phyloP scores from a whole-genome alignment of 2,113 vertebrate species.

The Ctenomys sociabilis region DNA sequence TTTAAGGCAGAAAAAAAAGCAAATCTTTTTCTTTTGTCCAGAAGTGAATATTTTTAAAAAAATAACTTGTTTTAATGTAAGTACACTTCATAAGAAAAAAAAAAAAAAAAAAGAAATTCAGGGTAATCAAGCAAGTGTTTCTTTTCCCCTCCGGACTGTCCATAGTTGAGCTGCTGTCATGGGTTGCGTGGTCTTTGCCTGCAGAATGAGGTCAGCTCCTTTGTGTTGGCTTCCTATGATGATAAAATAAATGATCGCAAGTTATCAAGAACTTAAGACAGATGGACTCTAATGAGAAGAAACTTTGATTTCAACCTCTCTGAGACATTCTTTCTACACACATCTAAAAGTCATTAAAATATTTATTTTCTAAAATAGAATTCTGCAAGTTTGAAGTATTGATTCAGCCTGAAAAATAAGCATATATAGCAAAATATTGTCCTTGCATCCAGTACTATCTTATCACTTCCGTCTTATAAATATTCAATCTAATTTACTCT shows the following conservation, averaged over 20 bases:
- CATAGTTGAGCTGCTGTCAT: not conserved
- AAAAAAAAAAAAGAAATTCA: not conserved
- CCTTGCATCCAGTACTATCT: not conserved
- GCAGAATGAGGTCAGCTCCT: not conserved
- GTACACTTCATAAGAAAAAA: not conserved
- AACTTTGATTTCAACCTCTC: constrained; percentile 39
- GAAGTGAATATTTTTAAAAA: constrained; percentile 30
- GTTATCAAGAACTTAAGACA: not conserved
- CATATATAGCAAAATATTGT: not conserved
- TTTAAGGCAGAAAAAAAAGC: constrained; percentile 42
- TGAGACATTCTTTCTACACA: not conserved
- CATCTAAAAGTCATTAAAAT: not conserved
- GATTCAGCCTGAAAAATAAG: not conserved
- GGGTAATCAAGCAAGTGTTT: not conserved
- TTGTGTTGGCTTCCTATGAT: not conserved
- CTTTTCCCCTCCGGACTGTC: not conserved
- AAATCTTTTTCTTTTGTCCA: constrained; percentile 27
- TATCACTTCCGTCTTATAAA: constrained; percentile 18
- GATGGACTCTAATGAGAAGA: not conserved
- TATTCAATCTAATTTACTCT: constrained; percentile 23
- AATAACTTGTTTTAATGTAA: constrained; percentile 45
- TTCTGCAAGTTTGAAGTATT: constrained; percentile 34
- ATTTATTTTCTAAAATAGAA: constrained; percentile 24
- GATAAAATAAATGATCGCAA: not conserved
- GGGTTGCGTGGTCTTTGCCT: not conserved